Evolutionary conservation across 1,140 invertebrate genomes (phyloP).

Genomic region (Pseudomyrmex pallidus): DNA sequence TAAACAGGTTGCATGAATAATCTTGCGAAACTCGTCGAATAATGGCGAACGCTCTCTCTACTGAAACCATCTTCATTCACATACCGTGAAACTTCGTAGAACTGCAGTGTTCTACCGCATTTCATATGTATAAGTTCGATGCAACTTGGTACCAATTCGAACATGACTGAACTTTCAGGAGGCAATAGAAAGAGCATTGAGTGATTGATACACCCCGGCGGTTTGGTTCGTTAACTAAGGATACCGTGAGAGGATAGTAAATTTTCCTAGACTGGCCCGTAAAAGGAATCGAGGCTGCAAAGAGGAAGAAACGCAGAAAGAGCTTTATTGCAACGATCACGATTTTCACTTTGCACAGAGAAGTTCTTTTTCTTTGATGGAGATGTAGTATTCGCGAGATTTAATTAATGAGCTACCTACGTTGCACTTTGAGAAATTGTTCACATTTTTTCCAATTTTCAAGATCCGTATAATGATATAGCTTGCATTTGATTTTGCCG

Average conservation of each 20-base stretch:
- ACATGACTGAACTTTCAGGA: conserved; percentile 53
- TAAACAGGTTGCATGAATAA: neutral
- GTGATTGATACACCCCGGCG: conserved; percentile 68
- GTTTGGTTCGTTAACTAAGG: conserved; percentile 53
- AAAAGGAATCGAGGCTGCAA: conserved; percentile 34
- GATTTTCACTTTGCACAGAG: conserved; percentile 7
- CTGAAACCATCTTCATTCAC: conserved; percentile 2
- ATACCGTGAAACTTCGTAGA: neutral
- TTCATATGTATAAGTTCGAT: conserved; percentile 68
- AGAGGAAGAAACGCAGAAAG: conserved; percentile 26
- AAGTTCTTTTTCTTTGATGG: neutral
- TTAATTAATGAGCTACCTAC: neutral
- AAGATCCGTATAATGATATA: neutral
- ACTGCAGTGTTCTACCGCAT: conserved; percentile 5
- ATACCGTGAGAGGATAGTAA: conserved; percentile 51
- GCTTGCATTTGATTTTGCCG: neutral
- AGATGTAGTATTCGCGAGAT: neutral
- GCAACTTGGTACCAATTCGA: conserved; percentile 24
- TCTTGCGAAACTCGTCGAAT: neutral
- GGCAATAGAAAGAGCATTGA: neutral
- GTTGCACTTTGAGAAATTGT: neutral
- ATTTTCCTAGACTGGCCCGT: conserved; percentile 27
- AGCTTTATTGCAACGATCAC: conserved; percentile 16
- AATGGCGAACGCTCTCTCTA: conserved; percentile 7
- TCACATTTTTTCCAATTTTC: neutral